phyloP scores from a whole-genome alignment of 2,888 invertebrate genomes.

The Limnephilus rhombicus region DNA sequence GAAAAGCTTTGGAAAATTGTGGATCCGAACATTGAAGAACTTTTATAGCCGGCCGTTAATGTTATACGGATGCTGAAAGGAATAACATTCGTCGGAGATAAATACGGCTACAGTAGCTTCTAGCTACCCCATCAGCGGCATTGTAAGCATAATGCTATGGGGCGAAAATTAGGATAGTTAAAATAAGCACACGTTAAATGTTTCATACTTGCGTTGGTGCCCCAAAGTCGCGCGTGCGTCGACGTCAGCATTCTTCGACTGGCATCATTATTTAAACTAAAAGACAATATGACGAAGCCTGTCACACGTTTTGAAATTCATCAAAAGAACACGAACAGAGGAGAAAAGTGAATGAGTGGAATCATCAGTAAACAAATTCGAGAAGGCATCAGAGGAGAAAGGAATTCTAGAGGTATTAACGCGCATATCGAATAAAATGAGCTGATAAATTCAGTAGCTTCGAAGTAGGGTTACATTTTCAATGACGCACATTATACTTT shows the following conservation, averaged over 20 bases:
- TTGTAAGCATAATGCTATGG: neutral
- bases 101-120: neutral
- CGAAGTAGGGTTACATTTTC: neutral
- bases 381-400: neutral
- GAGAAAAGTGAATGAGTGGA: neutral
- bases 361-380: neutral
- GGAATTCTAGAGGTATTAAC: neutral
- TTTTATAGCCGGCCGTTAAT: neutral
- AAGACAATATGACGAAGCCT: neutral
- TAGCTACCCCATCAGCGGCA: neutral
- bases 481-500: neutral
- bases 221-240: neutral
- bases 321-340: neutral
- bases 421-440: neutral
- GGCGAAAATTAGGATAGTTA: neutral
- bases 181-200: neutral
- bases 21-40: neutral
- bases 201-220: neutral
- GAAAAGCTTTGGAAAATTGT: slow-evolving; percentile 37
- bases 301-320: neutral
- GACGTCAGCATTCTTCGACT: neutral
- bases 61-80: neutral
- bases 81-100: neutral
- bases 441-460: neutral
- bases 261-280: neutral